phyloP scores from a whole-genome alignment of 2,113 vertebrate genomes.

The Hydrochoerus hydrochaeris region DNA sequence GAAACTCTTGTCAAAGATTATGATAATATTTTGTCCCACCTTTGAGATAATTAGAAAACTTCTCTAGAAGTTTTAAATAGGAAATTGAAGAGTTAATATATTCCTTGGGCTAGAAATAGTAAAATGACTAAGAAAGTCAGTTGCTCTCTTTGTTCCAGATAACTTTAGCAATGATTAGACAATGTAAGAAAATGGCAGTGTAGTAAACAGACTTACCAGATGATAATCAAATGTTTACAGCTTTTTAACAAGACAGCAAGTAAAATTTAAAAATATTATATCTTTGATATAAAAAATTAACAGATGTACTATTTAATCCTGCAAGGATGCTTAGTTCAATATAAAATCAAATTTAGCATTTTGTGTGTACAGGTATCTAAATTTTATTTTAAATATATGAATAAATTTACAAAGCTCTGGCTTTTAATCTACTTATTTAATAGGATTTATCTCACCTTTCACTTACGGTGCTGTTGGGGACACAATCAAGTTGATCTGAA shows the following conservation, averaged over 20 bases:
- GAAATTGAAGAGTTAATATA: background rate
- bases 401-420: background rate
- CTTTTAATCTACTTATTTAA: slow-evolving; percentile 15
- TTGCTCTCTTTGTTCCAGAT: background rate
- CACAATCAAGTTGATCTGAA: slow-evolving; percentile 48
- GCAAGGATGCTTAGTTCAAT: background rate
- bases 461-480: slow-evolving; percentile 55
- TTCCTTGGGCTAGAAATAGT: background rate
- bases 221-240: background rate
- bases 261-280: background rate
- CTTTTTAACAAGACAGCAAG: background rate
- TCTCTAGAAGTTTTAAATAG: background rate
- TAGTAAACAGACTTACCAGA: background rate
- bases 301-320: background rate
- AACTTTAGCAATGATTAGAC: background rate
- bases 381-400: slow-evolving; percentile 2
- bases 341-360: background rate
- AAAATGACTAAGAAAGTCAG: background rate
- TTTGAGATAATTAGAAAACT: background rate
- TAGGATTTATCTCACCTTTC: slow-evolving; percentile 32
- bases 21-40: background rate
- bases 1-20: background rate
- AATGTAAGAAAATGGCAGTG: background rate
- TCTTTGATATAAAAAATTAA: background rate
- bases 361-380: background rate